Percentiles rank a stretch among this genome's conserved stretches.
Conservation (phyloP, 2,113 vertebrate species). For the Campylomormyrus numenius region DNA sequence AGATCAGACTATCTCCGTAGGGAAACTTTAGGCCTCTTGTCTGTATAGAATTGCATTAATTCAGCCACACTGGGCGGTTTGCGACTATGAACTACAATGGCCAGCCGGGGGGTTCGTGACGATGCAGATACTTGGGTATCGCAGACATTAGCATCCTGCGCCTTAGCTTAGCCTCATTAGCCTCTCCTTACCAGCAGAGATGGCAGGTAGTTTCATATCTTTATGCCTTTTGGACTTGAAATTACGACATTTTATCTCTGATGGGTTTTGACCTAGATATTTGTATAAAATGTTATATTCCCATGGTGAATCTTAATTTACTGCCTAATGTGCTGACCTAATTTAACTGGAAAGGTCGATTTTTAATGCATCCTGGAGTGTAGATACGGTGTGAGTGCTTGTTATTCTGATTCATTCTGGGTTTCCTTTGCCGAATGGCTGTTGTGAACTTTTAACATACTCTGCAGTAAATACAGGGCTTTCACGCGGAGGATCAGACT, state of each 20-base stretch:
- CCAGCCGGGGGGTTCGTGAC: fast-evolving
- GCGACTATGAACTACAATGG: not conserved
- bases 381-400: not conserved
- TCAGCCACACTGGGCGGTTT: not conserved
- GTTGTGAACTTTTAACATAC: not conserved
- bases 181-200: not conserved
- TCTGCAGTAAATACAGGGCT: not conserved
- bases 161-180: not conserved
- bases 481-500: not conserved
- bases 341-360: not conserved
- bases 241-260: not conserved
- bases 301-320: not conserved
- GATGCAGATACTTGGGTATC: not conserved
- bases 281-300: not conserved
- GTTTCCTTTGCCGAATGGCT: not conserved
- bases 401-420: not conserved
- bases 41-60: not conserved
- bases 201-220: not conserved
- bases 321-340: not conserved
- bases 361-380: not conserved
- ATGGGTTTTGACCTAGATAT: not conserved
- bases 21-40: not conserved
- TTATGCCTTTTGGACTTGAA: not conserved
- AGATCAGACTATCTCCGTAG: not conserved
- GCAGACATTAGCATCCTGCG: not conserved